Evolutionary conservation across 2,797 vertebrate species (phyloP), one percentile per base, ranked within the genome.

Genomic region (Taeniopygia guttata): DNA sequence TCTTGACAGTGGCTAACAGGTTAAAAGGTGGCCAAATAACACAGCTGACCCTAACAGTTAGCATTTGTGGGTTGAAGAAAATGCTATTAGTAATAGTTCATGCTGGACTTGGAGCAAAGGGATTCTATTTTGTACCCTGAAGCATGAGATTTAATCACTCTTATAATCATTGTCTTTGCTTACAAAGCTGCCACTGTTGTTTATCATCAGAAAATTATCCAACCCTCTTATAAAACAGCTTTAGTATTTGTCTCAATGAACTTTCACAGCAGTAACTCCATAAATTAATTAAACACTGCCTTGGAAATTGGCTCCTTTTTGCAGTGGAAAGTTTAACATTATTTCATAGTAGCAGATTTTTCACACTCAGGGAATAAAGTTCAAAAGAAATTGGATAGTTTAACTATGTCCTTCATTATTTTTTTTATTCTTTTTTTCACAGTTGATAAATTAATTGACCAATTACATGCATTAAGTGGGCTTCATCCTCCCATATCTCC

Each of bases 181-280:
- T 96, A 90, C 77, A 91, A 90, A 94, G 63, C 84, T 95, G 66
- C 62, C 52, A 60, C 82, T 84, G 63, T 73, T 95, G 62, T 93
- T 96, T 96, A 78, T 92, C 36, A 60, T 95, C 82, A 94, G 73
- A 86, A 95, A 86, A 93, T 90, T 94, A 88, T 79, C 66, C 94
- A 93, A 51, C 59, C 63, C 63, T 84, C 93, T 88, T 67, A 55
- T 78, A 90, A 78, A 95, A 7, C 26, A 60, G 59, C 73, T 92
- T 89, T 80, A 78, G 80, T 95, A 78, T 95, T 92, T 92, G 62
- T 94, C 62, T 94, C 63, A 36, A 45, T 80, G 73, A 95, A 95
- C 87, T 86, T 92, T 91, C 89, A 93, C 84, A 93, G 89, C 82
- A 73, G 87, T 86, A 78, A 79, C 59, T 81, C 75, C 69, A 38